Base-by-base conservation (phyloP, 53 echinoderm and acorn worm genomes). In the Luidia sarsii region DNA sequence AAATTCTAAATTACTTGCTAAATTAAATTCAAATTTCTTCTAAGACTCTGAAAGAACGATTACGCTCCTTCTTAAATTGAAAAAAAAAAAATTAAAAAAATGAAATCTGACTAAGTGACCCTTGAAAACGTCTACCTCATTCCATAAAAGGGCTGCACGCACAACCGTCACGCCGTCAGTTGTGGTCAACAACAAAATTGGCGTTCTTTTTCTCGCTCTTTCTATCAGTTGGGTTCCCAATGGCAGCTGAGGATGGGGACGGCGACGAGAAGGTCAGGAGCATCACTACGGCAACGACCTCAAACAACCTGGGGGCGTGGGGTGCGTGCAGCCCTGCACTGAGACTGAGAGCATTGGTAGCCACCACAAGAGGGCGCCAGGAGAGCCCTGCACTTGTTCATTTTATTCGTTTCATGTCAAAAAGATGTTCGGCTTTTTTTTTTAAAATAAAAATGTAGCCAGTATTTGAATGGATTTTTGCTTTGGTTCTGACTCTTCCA, bases 231-330 rank as follows among this genome's bases (percentile, higher is more conserved):
- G 74, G 56, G 39, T 74, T 74, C 39, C 39, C 74, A 55, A 74
- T 37, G 46, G 61, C 61, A 60, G 77, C 77, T 60, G 77, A 77
- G 77, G 61, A 77, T 61, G 77, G 61, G 61, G 60, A 36, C 46
- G 77, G 61, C 61, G 77, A 32, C 45, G 77, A 61, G 77, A 55
- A 77, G 62, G 61, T 11, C 77, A 77, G 77, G 77, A 77, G 77
- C 43, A 57, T 36, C 39, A 73, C 56, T 57, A 71, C 18, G 14
- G 33, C 29, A n/a, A 36, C 2, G 71, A 30, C 39, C 18, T 53
- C 11, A 9, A 34, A n/a, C 34, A 35, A 74, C 55, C 13, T 56
- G n/a, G n/a, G 11, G 11, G 41, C 6, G 6, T 11, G 11, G 59
- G 45, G 61, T 77, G 77, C 31, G 37, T 77, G 46, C 77, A 33